Evolutionary conservation across 2,113 vertebrate genomes (phyloP), one percentile per base, ranked within the genome.

Genomic region (Thermophis baileyi): DNA sequence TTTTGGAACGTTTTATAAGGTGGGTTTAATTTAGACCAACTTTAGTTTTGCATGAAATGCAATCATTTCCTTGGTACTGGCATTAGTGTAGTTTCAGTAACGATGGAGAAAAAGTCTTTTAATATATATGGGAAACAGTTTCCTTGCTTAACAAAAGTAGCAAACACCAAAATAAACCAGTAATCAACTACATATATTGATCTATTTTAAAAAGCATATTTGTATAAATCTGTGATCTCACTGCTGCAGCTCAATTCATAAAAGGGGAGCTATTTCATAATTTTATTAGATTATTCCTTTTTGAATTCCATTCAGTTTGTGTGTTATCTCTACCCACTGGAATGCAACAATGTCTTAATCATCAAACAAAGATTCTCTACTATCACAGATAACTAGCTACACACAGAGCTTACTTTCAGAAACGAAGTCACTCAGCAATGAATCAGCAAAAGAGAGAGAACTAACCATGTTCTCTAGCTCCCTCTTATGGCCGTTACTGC

Each of bases 191-290:
- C 5, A 30, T 22, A 81, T 47, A 22, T 91, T 55, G 54, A 20
- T n/a, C 49, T n/a, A 40, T 25, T 55, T 14, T 25, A 94, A 93
- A 10, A 93, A 53, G 4, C 60, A 2, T 35, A 91, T 93, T 63
- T 86, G 20, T 11, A 91, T 20, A 27, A 47, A 93, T 92, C 25
- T 89, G 22, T 93, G 90, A 95, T 88, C 91, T 95, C 88, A 87
- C 24, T 16, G 85, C 85, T 35, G 40, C 54, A 60, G 87, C 11
- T 35, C 85, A 27, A 24, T 93, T 92, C 63, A 85, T 40, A 47
- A 94, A 49, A 16, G 2, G 0, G 0, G 0, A 92, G 93, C 94
- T 94, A 92, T 91, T 92, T 91, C 92, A 92, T 93, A 95, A 95
- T 49, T 35, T 63, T 85, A n/a, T 20, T 85, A 91, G 30, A 85